Evolutionary conservation across 2,888 invertebrate species (phyloP), one percentile per base, ranked within the genome.

Genomic region (Dasypolia templi): DNA sequence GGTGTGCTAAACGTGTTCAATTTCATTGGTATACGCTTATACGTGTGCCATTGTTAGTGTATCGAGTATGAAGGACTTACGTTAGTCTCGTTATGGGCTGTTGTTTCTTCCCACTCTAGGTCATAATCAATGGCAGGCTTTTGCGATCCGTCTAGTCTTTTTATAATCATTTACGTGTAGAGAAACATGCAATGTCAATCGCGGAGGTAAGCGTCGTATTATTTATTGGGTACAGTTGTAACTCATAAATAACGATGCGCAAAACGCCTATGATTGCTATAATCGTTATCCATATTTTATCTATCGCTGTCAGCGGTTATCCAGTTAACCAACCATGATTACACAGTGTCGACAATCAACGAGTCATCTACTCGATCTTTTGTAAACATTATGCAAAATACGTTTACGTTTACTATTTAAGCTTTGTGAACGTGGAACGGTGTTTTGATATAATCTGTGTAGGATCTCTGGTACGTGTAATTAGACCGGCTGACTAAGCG

Each of bases 401-500:
- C 85, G 84, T 85, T n/a, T n/a, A n/a, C n/a, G n/a, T n/a, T n/a
- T 81, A 77, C 73, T 80, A 76, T 87, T 82, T 84, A 78, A 77
- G 75, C 77, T 79, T 86, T 81, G 82, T 83, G 75, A 78, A 71
- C 80, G 81, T 62, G 72, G 77, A 82, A 86, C 80, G 86, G 81
- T 83, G 89, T 92, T 92, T 91, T 92, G 89, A 90, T 90, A 88
- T 85, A 88, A 92, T 92, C 91, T 86, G 86, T 87, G 85, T 84
- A 79, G 83, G 87, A 87, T 89, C 89, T 88, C 86, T 85, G 86
- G 87, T 89, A 89, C 85, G 81, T 90, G 90, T 93, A 92, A 93
- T 94, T 93, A 93, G 92, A 90, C 73, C 87, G 88, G 80, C 93
- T 94, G 93, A 94, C 93, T 91, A 91, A 92, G 93, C 93, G 88